Base-by-base conservation (phyloP, 35 echinoderm and acorn worm species). In the Chiridota heheva region DNA sequence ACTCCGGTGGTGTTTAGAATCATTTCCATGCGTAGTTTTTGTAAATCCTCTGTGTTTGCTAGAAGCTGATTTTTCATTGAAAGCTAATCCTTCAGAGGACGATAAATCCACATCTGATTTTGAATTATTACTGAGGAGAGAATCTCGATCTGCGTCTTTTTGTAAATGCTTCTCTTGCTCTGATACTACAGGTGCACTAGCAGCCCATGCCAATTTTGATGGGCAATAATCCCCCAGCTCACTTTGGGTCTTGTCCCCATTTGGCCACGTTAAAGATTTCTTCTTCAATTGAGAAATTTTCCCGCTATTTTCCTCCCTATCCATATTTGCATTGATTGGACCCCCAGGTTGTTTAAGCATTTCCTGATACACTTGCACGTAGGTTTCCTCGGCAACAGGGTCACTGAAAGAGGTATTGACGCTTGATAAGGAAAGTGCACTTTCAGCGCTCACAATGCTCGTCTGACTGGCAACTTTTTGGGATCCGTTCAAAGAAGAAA, bases 251-350 rank as follows among this genome's bases (percentile, higher is more conserved):
- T 78, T 78, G 25, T 78, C 75, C 39, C 81, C 81, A 72, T 84
- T 84, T 20, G 81, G 81, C 81, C 81, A 84, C 5, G 81, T 84
- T 44, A 84, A 73, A 2, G 81, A 84, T 73, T 84, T 84, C 25
- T 84, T 61, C 36, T 84, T 84, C 33, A 84, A 61, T 18, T 78
- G 75, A 28, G n/a, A n/a, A 2, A 36, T 72, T 84, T 84, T 84
- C 6, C 81, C 81, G 62, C 35, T 38, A 29, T 38, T 72, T 73
- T 84, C 65, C 38, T 30, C 42, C 22, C 53, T 33, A 42, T 84
- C 66, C 30, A 84, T 36, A 17, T 44, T 61, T 49, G 47, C 53
- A 41, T 42, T 37, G 67, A 84, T 84, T 47, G 68, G 30, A 2
- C 81, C 53, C 42, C 65, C 81, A n/a, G 81, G 16, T 84, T 84